Base-by-base conservation (phyloP, 2,888 invertebrate species). In the Priocnemis perturbator region DNA sequence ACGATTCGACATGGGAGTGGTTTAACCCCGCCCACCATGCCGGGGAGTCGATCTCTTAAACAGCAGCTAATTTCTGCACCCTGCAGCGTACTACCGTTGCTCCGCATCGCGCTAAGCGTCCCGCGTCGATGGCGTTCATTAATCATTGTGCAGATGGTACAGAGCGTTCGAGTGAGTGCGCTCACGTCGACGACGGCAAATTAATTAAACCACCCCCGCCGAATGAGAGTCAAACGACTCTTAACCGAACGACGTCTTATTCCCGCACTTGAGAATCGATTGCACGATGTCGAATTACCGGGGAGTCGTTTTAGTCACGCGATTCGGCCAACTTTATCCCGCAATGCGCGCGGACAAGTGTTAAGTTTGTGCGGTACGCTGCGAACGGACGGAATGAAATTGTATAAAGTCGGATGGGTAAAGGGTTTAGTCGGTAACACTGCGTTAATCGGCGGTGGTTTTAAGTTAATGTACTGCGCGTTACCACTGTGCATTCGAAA, bases 41-140 rank as follows among this genome's bases (percentile, higher is more conserved):
- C 47, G 52, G 23, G 48, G 44, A 64, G 52, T 17, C 56, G 50
- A 61, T 69, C 63, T 65, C 56, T 74, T 67, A 64, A 77, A 72
- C 64, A 37, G 52, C 71, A 45, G 66, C 71, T 71, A 78, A 76
- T 76, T 78, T 69, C 78, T 67, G 67, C 69, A 58, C 67, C 60
- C 67, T 59, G 26, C 60, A 60, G 19, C 21, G 20, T 59, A 48
- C 62, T 52, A 48, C 59, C 58, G 66, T 50, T 52, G 48, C 66
- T 55, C 53, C 45, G 26, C 26, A 5, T 5, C 3, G 26, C 26
- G 60, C 64, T 7, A 15, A 60, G 58, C 30, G 53, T 52, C 64
- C n/a, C 57, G 14, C 14, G 62, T 66, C 64, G 72, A 67, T 71
- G 21, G 37, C 17, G 63, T 75, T 65, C 69, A 77, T 77, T 77